phyloP scores from a whole-genome alignment of 1,140 invertebrate genomes.

The Papilio dardanus region DNA sequence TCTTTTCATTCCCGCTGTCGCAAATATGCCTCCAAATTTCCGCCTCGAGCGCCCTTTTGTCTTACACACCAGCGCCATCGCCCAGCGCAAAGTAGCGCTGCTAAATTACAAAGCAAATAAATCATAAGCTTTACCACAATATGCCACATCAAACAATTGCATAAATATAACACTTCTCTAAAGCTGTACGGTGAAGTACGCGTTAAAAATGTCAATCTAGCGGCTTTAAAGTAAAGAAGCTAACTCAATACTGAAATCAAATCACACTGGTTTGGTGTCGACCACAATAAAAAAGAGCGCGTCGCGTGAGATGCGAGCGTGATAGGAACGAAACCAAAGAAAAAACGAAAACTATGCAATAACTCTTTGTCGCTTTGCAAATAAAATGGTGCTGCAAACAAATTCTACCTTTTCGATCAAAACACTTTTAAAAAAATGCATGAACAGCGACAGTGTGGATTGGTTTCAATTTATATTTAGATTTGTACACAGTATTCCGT shows the following conservation, averaged over 20 bases:
- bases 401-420: constrained; percentile 29
- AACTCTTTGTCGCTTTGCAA: constrained; percentile 28
- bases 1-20: constrained; percentile 40
- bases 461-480: constrained; percentile 22
- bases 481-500: neutral
- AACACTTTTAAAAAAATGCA: constrained; percentile 29
- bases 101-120: constrained; percentile 35
- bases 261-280: neutral
- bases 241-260: neutral
- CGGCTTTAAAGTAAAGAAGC: neutral
- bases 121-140: constrained; percentile 7
- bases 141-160: neutral
- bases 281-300: constrained; percentile 14
- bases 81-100: constrained; percentile 11
- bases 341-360: constrained; percentile 26
- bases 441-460: constrained; percentile 17
- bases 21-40: constrained; percentile 45
- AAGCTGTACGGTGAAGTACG: neutral
- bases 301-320: constrained; percentile 30
- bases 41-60: constrained; percentile 33
- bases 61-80: constrained; percentile 1
- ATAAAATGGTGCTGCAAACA: constrained; percentile 32
- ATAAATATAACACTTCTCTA: neutral
- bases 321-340: constrained; percentile 29
- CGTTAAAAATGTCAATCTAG: constrained; percentile 7